Percentiles rank a stretch among this genome's conserved stretches.
Conservation (phyloP, 2,113 vertebrate species). For the Tragelaphus strepsiceros region DNA sequence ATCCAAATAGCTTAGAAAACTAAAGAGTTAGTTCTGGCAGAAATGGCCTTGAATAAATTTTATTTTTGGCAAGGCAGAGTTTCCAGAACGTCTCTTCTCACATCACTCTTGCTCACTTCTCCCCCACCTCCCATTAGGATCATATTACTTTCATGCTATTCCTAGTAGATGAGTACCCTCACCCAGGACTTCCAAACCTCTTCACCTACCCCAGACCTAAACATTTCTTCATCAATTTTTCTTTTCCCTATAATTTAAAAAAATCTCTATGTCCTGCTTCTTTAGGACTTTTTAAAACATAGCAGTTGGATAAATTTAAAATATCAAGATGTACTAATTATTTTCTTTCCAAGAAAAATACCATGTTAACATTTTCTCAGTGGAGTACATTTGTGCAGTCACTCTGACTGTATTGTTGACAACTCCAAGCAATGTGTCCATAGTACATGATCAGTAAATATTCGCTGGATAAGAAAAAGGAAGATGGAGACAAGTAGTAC, state of each 20-base stretch:
- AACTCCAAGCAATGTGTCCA: not conserved
- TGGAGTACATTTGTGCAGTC: not conserved
- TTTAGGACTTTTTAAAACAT: not conserved
- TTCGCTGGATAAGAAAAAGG: not conserved
- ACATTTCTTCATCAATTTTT: not conserved
- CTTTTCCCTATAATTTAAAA: not conserved
- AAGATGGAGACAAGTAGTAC: not conserved
- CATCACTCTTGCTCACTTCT: not conserved
- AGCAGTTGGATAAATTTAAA: slow-evolving; percentile 17
- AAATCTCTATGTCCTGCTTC: not conserved
- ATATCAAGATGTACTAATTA: not conserved
- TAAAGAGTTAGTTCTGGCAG: slow-evolving; percentile 8
- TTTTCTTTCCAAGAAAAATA: not conserved
- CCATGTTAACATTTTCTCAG: not conserved
- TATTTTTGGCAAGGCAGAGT: not conserved
- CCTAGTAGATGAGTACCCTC: not conserved
- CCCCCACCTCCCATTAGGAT: not conserved
- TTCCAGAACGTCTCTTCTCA: not conserved
- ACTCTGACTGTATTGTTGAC: not conserved
- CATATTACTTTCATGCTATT: not conserved
- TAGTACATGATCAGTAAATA: not conserved
- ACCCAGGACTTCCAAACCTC: not conserved
- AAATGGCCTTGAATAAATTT: not conserved
- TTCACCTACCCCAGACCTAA: not conserved
- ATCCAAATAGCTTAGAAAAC: slow-evolving; percentile 22